These are phyloP conservation scores for Callithrix jacchus DNA, from an alignment of 2,113 vertebrate genomes.

Conservation along the genomic window DNA sequence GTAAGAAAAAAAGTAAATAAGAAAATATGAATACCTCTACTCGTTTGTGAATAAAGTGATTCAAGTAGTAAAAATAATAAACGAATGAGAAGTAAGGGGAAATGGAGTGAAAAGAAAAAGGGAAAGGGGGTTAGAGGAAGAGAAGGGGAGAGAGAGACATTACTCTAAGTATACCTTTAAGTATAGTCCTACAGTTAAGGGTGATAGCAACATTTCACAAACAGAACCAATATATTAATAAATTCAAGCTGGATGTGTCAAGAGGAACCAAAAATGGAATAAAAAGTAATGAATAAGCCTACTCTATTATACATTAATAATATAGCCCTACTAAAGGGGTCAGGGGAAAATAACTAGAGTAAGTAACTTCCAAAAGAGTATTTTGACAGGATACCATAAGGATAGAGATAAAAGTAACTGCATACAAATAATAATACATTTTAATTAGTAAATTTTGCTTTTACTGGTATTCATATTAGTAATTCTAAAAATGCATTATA, in stretches of 20 bases:
- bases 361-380: neutral
- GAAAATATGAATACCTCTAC: neutral
- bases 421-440: neutral
- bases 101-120: neutral
- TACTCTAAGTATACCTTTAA: neutral
- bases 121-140: neutral
- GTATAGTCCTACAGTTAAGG: neutral
- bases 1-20: neutral
- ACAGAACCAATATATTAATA: neutral
- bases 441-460: neutral
- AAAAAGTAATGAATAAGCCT: neutral
- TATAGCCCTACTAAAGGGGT: neutral
- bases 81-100: neutral
- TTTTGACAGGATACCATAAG: neutral
- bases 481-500: neutral
- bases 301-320: neutral
- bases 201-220: neutral
- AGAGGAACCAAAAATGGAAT: neutral
- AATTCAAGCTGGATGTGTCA: neutral
- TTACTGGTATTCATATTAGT: neutral
- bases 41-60: neutral
- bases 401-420: neutral
- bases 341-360: neutral
- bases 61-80: constrained; percentile 14
- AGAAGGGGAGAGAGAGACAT: neutral